Base-by-base conservation (phyloP, 1,140 invertebrate species). In the Ridgeia piscesae region DNA sequence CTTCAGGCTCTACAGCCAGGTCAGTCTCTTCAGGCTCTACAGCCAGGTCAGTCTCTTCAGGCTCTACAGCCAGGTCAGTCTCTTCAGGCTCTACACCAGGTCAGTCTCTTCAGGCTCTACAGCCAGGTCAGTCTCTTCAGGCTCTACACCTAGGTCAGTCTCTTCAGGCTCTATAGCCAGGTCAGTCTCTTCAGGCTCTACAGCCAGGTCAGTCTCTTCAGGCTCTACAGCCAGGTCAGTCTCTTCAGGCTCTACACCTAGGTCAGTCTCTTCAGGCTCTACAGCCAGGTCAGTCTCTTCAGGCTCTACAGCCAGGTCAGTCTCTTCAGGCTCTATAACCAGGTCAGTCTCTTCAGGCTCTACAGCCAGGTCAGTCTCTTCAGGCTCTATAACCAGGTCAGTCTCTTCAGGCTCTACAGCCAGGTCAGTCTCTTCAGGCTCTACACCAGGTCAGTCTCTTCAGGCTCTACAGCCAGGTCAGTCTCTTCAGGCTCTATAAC, bases 81-180 rank as follows among this genome's bases (percentile, higher is more conserved):
- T n/a, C n/a, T n/a, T n/a, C n/a, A n/a, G n/a, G n/a, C n/a, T n/a
- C n/a, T n/a, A n/a, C n/a, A n/a, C n/a, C n/a, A n/a, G n/a, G n/a
- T n/a, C 93, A 94, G 34, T 93, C 93, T 34, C 94, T 95, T 33
- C 93, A 92, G 91, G 88, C 94, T 48, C 93, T 95, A 35, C 93
- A 94, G 91, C 94, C 94, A 92, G 94, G 94, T 95, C 90, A 93
- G n/a, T n/a, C n/a, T n/a, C n/a, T n/a, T n/a, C n/a, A n/a, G n/a
- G n/a, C n/a, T n/a, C n/a, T n/a, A n/a, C n/a, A n/a, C n/a, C n/a
- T n/a, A n/a, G n/a, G n/a, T n/a, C 93, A 94, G 34, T 93, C 93
- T 34, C 94, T 95, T 33, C 93, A 92, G 91, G 88, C 94, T 48
- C 93, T 95, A 35, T 93, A 94, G 91, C 94, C 94, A 92, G 94